Percentiles rank a stretch among this genome's conserved stretches.
Evolutionary conservation across 2,797 vertebrate genomes (phyloP).

Genomic region (Smutsia gigantea): DNA sequence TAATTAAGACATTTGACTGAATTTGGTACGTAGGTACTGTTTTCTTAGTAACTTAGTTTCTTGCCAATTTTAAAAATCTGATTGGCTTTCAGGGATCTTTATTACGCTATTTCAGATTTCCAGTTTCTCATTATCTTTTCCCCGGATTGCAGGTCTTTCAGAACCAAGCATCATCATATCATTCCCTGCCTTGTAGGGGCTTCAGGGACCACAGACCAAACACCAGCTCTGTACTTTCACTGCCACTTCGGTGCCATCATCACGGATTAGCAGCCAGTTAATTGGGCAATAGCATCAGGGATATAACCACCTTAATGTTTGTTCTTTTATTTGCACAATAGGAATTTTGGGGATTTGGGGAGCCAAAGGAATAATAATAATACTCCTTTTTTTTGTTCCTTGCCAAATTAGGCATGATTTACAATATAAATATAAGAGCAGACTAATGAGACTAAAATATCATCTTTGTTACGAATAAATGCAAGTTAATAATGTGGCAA

Average conservation of each 20-base stretch:
- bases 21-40: neutral
- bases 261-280: neutral
- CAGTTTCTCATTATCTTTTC: neutral
- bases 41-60: neutral
- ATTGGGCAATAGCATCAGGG: neutral
- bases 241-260: neutral
- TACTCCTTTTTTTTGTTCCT: neutral
- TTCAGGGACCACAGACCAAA: neutral
- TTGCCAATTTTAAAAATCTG: neutral
- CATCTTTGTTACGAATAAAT: neutral
- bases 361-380: neutral
- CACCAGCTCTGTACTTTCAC: accelerated
- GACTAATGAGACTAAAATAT: neutral
- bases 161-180: neutral
- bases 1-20: neutral
- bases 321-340: neutral
- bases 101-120: neutral
- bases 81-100: neutral
- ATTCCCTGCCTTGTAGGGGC: neutral
- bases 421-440: neutral
- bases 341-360: neutral
- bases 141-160: neutral
- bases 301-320: neutral
- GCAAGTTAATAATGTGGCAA: neutral
- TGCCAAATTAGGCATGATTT: neutral